A percentile compares a stretch with the other conserved stretches of the same genome.
These are phyloP conservation scores for Apostichopus parvimensis DNA, from an alignment of 35 echinoderm and acorn worm species.

Conservation along the genomic window DNA sequence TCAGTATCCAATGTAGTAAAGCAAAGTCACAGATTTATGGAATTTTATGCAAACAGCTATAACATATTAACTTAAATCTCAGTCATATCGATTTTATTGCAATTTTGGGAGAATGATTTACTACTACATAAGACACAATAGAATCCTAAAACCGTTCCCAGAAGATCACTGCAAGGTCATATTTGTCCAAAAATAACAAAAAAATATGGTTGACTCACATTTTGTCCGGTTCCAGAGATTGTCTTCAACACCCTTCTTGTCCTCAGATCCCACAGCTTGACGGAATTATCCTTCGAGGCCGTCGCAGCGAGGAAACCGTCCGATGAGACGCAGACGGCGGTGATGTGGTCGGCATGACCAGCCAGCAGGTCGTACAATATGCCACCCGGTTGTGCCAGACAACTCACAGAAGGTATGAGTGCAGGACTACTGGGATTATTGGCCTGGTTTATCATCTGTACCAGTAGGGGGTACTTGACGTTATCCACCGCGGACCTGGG, in stretches of 20 bases:
- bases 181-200: too few species aligned
- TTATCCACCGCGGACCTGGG: constrained; percentile 75
- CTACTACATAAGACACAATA: too few species aligned
- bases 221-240: constrained; percentile 56
- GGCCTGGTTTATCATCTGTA: constrained; percentile 63
- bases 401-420: constrained; percentile 80
- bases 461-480: constrained; percentile 77
- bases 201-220: constrained; percentile 44
- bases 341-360: constrained; percentile 86
- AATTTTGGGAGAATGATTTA: too few species aligned
- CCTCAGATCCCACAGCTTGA: constrained; percentile 93
- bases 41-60: too few species aligned
- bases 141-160: too few species aligned
- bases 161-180: too few species aligned
- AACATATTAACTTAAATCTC: too few species aligned
- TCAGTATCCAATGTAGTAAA: too few species aligned
- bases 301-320: constrained; percentile 68
- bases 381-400: constrained; percentile 87
- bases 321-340: constrained; percentile 69
- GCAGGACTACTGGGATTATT: constrained; percentile 57
- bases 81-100: too few species aligned
- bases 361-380: constrained; percentile 88
- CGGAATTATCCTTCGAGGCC: constrained; percentile 74
- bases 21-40: too few species aligned
- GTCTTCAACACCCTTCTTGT: constrained; percentile 91